Evolutionary conservation across 2,888 invertebrate genomes (phyloP).

Genomic region (Ennomos fuscantarius): DNA sequence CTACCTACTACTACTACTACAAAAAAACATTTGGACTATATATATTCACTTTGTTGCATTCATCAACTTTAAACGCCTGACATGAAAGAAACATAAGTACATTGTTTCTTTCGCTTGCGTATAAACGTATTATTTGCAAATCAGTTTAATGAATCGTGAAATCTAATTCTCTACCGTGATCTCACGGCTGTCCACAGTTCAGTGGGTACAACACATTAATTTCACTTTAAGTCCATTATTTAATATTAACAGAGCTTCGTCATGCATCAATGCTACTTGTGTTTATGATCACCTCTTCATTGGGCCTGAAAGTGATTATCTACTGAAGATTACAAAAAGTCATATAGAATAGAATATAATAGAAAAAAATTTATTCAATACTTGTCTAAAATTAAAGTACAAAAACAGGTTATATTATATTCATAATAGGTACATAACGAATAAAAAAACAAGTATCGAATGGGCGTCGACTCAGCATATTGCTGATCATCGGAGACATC

Average conservation of each 20-base stretch:
- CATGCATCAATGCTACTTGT: constrained; percentile 26
- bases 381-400: too few species aligned
- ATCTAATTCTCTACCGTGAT: constrained; percentile 40
- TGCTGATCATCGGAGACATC: too few species aligned
- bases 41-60: neutral
- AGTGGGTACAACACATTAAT: constrained; percentile 35
- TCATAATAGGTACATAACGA: too few species aligned
- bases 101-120: constrained; percentile 5
- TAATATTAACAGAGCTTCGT: constrained; percentile 40
- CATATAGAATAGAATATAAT: too few species aligned
- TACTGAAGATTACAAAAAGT: constrained; percentile 19
- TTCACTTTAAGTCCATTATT: constrained; percentile 47
- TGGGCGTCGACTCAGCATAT: too few species aligned
- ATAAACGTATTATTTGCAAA: constrained; percentile 23
- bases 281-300: constrained; percentile 47
- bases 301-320: constrained; percentile 65
- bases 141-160: constrained; percentile 32
- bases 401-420: too few species aligned
- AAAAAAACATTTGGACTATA: too few species aligned
- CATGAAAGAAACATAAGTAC: too few species aligned
- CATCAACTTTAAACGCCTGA: constrained; percentile 1
- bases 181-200: constrained; percentile 35
- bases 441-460: too few species aligned
- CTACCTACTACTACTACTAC: too few species aligned
- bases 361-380: too few species aligned